phyloP scores from a whole-genome alignment of 2,797 vertebrate species.

The Ctenopoma multispine region DNA sequence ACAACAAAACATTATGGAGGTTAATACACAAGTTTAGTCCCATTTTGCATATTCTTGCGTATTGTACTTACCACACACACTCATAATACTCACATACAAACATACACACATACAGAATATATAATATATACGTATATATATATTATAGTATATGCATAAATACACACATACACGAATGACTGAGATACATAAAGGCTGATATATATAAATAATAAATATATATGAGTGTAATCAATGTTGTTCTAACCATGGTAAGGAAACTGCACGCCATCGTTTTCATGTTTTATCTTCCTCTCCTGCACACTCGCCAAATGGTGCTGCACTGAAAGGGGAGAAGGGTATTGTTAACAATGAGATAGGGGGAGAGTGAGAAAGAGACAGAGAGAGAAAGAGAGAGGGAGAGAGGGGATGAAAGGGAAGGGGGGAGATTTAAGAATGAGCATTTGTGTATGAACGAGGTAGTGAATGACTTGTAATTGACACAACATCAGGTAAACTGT shows the following conservation, averaged over 20 bases:
- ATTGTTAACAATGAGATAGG: constrained; percentile 78
- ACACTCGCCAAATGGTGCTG: constrained; percentile 89
- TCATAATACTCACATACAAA: constrained; percentile 37
- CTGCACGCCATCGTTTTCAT: constrained; percentile 89
- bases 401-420: constrained; percentile 24
- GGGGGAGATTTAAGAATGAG: constrained; percentile 44
- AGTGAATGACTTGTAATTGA: constrained; percentile 50
- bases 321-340: constrained; percentile 87
- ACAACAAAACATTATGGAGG: constrained; percentile 38
- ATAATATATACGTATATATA: constrained; percentile 5
- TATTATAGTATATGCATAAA: constrained; percentile 15
- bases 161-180: constrained; percentile 59
- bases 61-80: constrained; percentile 27
- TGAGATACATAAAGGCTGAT: constrained; percentile 59
- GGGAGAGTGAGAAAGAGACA: constrained; percentile 49
- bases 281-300: constrained; percentile 90
- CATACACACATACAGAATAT: constrained; percentile 16
- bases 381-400: constrained; percentile 32
- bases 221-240: constrained; percentile 82
- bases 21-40: constrained; percentile 14
- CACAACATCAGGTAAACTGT: constrained; percentile 54
- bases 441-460: constrained; percentile 58
- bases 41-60: neutral
- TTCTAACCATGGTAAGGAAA: constrained; percentile 90
- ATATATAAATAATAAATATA: constrained; percentile 56